Conservation (phyloP, 2,797 vertebrate genomes). For the Phalanger gymnotis region DNA sequence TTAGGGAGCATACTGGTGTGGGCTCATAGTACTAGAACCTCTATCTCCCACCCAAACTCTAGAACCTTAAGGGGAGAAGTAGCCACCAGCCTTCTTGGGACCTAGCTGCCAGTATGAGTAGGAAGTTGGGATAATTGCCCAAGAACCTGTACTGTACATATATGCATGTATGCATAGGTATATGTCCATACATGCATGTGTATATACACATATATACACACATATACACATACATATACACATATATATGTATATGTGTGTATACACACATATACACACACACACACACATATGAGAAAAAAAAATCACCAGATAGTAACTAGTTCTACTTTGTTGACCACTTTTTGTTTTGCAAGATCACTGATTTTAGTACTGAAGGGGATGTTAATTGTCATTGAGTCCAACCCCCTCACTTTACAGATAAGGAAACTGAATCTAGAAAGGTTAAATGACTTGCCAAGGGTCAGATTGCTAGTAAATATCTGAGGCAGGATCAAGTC, state of each 20-base stretch:
- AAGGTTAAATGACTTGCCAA: background rate
- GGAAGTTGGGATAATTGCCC: background rate
- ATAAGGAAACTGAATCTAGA: background rate
- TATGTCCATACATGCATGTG: too few relatives aligned
- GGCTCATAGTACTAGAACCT: background rate
- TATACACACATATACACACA: too few relatives aligned
- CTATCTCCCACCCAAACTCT: background rate
- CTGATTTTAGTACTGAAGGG: background rate
- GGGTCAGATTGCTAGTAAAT: background rate
- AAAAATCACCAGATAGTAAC: background rate
- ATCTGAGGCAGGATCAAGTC: rapidly evolving
- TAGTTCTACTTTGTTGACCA: background rate
- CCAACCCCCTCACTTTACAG: background rate
- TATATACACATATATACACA: too few relatives aligned
- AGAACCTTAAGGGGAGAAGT: background rate
- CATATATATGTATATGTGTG: too few relatives aligned
- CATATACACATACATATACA: too few relatives aligned
- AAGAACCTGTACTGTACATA: too few relatives aligned
- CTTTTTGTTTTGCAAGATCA: background rate
- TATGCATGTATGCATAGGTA: too few relatives aligned
- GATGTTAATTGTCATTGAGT: background rate
- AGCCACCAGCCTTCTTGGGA: background rate
- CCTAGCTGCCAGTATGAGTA: background rate
- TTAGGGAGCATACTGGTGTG: background rate
- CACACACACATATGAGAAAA: too few relatives aligned